phyloP scores from a whole-genome alignment of 2,888 invertebrate genomes.

The Beris chalybata region DNA sequence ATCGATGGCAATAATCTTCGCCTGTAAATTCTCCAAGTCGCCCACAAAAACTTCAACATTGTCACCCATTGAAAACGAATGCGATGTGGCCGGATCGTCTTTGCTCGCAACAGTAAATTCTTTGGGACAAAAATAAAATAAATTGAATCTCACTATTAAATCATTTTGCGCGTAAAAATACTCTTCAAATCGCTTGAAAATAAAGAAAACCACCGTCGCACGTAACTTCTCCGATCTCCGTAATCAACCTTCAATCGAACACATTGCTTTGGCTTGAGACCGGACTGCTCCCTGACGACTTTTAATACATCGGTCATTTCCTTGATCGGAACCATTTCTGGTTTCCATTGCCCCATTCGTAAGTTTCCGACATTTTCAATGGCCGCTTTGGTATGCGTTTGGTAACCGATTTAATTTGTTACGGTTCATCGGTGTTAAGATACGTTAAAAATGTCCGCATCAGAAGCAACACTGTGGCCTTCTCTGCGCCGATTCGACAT shows the following conservation, averaged over 20 bases:
- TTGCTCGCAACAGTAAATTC: conserved; percentile 75
- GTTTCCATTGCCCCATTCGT: conserved; percentile 90
- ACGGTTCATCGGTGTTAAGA: conserved; percentile 77
- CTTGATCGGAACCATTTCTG: conserved; percentile 98
- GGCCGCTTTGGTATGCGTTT: conserved; percentile 94
- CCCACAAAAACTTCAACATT: conserved; percentile 97
- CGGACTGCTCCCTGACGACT: conserved; percentile 94
- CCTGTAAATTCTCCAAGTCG: conserved; percentile 92
- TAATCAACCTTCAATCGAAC: conserved; percentile 98
- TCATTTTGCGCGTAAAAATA: conserved; percentile 14
- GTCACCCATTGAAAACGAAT: conserved; percentile 94
- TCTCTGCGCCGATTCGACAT: conserved; percentile 97
- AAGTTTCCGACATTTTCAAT: conserved; percentile 93
- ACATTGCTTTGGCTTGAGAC: conserved; percentile 94
- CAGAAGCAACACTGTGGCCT: conserved; percentile 83
- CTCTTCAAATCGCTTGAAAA: conserved; percentile 94
- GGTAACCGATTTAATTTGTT: conserved; percentile 95
- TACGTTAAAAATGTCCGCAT: conserved; percentile 97
- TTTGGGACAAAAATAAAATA: conserved; percentile 36
- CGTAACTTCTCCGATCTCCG: conserved; percentile 89
- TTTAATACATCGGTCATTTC: conserved; percentile 99
- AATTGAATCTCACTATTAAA: not conserved
- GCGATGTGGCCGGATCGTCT: conserved; percentile 72
- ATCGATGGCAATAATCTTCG: conserved; percentile 91
- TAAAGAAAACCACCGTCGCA: conserved; percentile 96